Percentiles rank a stretch among this genome's conserved stretches.
These are phyloP conservation scores for Drosophila robusta DNA, from an alignment of 2,888 invertebrate genomes.

Conservation along the genomic window DNA sequence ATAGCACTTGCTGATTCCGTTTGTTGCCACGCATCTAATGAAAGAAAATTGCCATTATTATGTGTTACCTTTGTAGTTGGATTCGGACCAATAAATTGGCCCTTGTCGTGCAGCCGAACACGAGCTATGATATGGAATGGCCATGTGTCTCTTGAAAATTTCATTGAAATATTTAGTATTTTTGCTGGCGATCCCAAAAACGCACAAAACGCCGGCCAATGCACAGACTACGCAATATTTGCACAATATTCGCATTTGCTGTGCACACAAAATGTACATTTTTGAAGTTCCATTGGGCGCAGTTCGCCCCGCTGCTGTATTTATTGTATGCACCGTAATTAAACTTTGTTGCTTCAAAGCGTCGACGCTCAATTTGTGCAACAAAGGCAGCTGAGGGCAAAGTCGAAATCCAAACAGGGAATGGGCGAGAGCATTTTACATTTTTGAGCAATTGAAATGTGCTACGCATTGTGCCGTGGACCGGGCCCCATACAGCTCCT, in stretches of 20 bases:
- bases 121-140: constrained; percentile 1
- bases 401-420: constrained; percentile 48
- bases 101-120: constrained; percentile 5
- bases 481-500: constrained; percentile 1
- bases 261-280: constrained; percentile 57
- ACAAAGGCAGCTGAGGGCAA: constrained; percentile 60
- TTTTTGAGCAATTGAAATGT: constrained; percentile 75
- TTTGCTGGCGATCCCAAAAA: constrained; percentile 32
- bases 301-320: constrained; percentile 18
- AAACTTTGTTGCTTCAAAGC: constrained; percentile 78
- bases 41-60: not conserved
- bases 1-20: not conserved
- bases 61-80: constrained; percentile 2
- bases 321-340: constrained; percentile 68
- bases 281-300: constrained; percentile 53
- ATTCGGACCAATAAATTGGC: not conserved
- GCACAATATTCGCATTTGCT: constrained; percentile 64
- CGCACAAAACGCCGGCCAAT: not conserved
- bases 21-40: too few relatives aligned
- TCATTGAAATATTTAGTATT: constrained; percentile 25
- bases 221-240: constrained; percentile 52
- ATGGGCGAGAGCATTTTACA: constrained; percentile 56
- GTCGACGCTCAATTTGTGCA: constrained; percentile 76
- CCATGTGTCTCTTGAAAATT: not conserved
- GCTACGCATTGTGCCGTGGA: constrained; percentile 65